Base-by-base conservation (phyloP, 2,113 vertebrate genomes). In the Pica pica region DNA sequence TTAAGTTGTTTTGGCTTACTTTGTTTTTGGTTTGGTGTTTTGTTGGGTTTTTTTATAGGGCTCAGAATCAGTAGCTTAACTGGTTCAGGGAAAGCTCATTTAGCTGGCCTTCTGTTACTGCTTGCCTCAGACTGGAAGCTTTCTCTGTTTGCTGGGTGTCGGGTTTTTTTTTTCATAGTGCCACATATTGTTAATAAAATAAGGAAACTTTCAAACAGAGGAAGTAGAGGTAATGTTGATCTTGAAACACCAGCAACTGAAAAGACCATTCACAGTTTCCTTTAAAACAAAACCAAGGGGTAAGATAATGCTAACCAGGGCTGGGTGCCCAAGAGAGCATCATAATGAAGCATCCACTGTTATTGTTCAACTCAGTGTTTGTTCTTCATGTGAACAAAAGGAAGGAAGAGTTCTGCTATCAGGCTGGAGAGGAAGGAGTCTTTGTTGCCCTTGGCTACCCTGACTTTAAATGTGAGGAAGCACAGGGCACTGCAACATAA, bases 401-500 rank as follows among this genome's bases (percentile, higher is more conserved):
- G 97, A 98, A 98, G 97, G 97, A 98, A 98, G 94, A 97, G 35
- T 90, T 96, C 89, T 83, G 96, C 94, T 98, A 97, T 98, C 98
- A 98, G 97, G 76, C 97, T 96, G 55, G 94, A 97, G 95, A 97
- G 97, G 96, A 97, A 98, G 96, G 97, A 97, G 97, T 95, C 96
- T 95, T 97, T 97, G 97, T 97, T 98, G 97, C 97, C 97, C 97
- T 98, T 97, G 97, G 97, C 98, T 97, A 95, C 97, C 85, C 94
- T 98, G 80, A 13, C 87, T 97, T 96, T 98, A 98, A 98, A 98
- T 98, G 67, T 91, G 97, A 98, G 97, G 98, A 98, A 98, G 81
- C 60, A 2, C 86, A 97, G 97, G 95, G 97, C 93, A 95, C 17
- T 97, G 96, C 93, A 95, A 59, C 87, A 84, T 97, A 97, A 98